Percentiles rank a stretch among this genome's conserved stretches.
phyloP scores from a whole-genome alignment of 1,140 invertebrate species.

The Chironomus tepperi region DNA sequence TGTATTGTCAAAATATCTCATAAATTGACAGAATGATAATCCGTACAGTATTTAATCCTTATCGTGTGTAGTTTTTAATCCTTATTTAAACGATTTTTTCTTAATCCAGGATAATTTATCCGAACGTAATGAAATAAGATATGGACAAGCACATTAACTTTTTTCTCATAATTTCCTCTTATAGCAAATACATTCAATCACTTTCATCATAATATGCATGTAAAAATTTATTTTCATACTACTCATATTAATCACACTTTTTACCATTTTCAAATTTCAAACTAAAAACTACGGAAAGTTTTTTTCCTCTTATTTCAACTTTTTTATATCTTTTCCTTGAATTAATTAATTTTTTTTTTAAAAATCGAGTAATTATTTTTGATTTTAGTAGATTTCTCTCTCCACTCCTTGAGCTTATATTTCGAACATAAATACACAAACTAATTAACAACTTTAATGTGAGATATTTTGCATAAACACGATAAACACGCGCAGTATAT shows the following conservation, averaged over 20 bases:
- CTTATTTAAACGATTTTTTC: background rate
- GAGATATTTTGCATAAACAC: background rate
- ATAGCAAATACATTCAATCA: slow-evolving; percentile 29
- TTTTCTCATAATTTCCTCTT: no score
- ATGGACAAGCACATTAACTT: no score
- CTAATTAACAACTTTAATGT: background rate
- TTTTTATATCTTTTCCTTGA: background rate
- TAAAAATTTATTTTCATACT: background rate
- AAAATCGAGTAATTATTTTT: background rate
- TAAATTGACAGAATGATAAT: no score
- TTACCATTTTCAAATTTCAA: no score
- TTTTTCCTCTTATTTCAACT: background rate
- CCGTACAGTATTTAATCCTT: slow-evolving; percentile 12
- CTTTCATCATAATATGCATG: slow-evolving; percentile 26
- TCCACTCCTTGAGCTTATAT: background rate
- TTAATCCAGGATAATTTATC: background rate
- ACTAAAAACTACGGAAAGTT: background rate
- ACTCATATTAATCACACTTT: no score
- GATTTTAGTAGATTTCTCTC: background rate
- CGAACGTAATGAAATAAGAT: no score
- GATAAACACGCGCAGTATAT: background rate
- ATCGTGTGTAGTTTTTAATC: background rate
- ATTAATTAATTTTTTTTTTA: background rate
- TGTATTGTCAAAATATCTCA: no score
- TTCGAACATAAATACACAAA: background rate